Evolutionary conservation across 2,797 vertebrate species (phyloP).

Genomic region (Onychomys arenicola): DNA sequence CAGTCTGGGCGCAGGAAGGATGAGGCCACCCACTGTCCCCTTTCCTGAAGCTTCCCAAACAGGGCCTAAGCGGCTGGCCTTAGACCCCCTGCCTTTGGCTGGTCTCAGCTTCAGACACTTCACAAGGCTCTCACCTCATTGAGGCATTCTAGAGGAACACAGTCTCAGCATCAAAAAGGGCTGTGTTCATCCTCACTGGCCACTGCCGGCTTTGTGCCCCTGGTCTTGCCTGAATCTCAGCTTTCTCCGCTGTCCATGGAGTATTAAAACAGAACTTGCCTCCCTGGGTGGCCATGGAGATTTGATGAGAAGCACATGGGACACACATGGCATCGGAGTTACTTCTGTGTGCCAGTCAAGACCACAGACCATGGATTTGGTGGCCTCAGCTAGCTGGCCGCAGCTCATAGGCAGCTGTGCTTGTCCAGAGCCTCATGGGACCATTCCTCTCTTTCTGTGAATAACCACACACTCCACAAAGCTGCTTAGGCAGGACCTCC

Average conservation of each 20-base stretch:
- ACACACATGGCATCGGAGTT: rapidly evolving
- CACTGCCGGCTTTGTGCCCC: not conserved
- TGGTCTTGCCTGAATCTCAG: not conserved
- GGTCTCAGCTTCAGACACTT: not conserved
- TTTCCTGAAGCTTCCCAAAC: not conserved
- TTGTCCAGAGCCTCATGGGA: not conserved
- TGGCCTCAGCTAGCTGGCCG: not conserved
- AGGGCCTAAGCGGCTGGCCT: not conserved
- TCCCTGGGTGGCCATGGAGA: not conserved
- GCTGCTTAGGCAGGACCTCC: not conserved
- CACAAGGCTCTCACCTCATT: not conserved
- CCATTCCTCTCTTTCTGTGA: not conserved
- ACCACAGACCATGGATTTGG: not conserved
- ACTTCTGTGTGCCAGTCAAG: not conserved
- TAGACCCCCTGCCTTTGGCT: not conserved
- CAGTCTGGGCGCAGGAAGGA: not conserved
- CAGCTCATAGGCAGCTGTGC: not conserved
- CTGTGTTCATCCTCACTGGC: not conserved
- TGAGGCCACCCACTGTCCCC: rapidly evolving
- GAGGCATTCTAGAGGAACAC: not conserved
- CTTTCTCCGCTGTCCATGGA: not conserved
- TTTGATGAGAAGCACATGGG: rapidly evolving
- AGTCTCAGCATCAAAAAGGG: rapidly evolving
- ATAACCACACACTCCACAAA: rapidly evolving
- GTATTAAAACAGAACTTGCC: not conserved